These are phyloP conservation scores for Asbolus verrucosus DNA, from an alignment of 1,140 invertebrate species.

Conservation along the genomic window DNA sequence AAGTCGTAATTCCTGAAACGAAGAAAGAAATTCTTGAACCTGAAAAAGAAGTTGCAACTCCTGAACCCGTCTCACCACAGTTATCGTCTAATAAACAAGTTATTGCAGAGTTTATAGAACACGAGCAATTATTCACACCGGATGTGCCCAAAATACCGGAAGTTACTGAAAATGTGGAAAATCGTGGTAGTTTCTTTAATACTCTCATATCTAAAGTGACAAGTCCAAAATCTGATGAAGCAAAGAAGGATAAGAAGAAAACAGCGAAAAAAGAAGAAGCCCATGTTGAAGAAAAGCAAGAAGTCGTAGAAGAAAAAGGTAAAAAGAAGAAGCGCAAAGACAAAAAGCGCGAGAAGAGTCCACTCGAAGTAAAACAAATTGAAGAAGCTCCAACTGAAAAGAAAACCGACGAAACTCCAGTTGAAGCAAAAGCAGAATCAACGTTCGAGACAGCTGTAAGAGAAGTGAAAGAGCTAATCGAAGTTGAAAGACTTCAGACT, in stretches of 20 bases:
- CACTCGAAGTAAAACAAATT: neutral
- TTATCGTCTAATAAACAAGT: constrained; percentile 2
- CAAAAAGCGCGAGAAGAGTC: constrained; percentile 8
- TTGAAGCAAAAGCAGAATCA: too few relatives aligned
- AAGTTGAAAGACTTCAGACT: too few relatives aligned
- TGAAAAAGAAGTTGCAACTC: constrained; percentile 9
- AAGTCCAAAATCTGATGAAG: constrained; percentile 23
- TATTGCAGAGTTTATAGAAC: constrained; percentile 33
- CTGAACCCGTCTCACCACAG: neutral
- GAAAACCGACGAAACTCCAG: neutral
- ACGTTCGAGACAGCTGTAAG: too few relatives aligned
- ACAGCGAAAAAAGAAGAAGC: constrained; percentile 19
- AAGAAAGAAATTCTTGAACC: constrained; percentile 11
- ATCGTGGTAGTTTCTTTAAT: constrained; percentile 16
- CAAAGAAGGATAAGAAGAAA: constrained; percentile 40
- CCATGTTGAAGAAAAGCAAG: constrained; percentile 7
- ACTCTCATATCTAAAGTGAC: constrained; percentile 20
- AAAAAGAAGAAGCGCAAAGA: constrained; percentile 28
- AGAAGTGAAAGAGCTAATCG: too few relatives aligned
- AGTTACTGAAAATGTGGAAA: neutral
- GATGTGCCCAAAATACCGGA: constrained; percentile 14
- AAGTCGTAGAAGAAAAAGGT: constrained; percentile 27
- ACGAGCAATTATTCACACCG: neutral
- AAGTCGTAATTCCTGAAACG: too few relatives aligned
- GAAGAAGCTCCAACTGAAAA: constrained; percentile 17